Evolutionary conservation across 2,888 invertebrate genomes (phyloP).

Genomic region (Nudaria mundana): DNA sequence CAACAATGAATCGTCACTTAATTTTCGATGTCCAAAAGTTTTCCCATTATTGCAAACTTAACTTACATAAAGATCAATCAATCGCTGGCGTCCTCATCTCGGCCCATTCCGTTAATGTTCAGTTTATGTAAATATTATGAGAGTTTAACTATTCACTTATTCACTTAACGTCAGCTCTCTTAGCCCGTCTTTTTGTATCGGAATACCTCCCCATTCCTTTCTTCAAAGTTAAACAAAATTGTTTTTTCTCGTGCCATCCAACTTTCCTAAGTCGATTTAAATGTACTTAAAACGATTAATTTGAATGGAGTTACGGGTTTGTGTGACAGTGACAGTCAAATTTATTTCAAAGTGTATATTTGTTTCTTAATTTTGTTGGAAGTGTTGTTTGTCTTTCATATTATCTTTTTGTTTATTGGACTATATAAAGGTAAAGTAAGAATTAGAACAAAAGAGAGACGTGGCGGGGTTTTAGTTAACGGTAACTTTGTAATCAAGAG

Average conservation of each 20-base stretch:
- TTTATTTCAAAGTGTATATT: constrained; percentile 34
- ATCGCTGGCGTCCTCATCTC: constrained; percentile 43
- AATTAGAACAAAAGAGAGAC: constrained; percentile 23
- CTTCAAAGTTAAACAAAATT: constrained; percentile 41
- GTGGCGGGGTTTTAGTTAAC: constrained; percentile 17
- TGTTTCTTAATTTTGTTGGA: constrained; percentile 37
- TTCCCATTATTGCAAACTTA: constrained; percentile 5
- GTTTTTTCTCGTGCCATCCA: constrained; percentile 48
- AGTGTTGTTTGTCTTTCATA: constrained; percentile 29
- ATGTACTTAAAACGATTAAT: constrained; percentile 57
- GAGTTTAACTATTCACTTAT: constrained; percentile 80
- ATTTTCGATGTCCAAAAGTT: constrained; percentile 7
- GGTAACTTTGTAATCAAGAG: constrained; percentile 25
- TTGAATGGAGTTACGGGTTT: constrained; percentile 47
- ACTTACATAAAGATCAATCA: constrained; percentile 17
- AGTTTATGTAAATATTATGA: constrained; percentile 78
- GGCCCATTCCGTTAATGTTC: constrained; percentile 64
- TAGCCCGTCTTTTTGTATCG: constrained; percentile 67
- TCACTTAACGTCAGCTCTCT: constrained; percentile 72
- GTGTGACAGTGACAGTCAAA: constrained; percentile 48
- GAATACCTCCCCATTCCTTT: constrained; percentile 51
- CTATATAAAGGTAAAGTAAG: constrained; percentile 27
- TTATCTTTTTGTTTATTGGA: constrained; percentile 28
- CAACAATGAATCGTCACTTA: neutral
- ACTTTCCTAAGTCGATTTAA: constrained; percentile 57